These are phyloP conservation scores for Eulemur mongoz DNA, from an alignment of 2,797 vertebrate species.

Conservation along the genomic window DNA sequence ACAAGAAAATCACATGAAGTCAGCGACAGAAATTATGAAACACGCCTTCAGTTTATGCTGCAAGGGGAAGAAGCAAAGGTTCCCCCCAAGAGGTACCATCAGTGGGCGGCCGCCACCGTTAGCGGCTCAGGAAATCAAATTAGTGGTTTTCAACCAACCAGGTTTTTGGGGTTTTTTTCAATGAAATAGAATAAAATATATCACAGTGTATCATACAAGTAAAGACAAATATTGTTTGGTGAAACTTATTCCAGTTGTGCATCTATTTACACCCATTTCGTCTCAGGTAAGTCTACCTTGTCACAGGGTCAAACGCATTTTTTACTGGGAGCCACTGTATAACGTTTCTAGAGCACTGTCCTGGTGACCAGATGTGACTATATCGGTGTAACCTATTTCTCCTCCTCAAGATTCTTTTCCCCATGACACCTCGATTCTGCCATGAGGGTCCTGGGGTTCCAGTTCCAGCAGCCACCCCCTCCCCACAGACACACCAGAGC, in stretches of 20 bases:
- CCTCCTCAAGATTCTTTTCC: neutral
- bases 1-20: neutral
- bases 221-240: neutral
- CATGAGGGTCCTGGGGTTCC: neutral
- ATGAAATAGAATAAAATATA: neutral
- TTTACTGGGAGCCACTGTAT: neutral
- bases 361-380: neutral
- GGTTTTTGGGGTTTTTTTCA: neutral
- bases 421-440: neutral
- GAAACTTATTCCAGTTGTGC: neutral
- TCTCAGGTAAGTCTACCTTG: neutral
- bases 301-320: neutral
- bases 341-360: neutral
- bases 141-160: neutral
- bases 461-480: neutral
- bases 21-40: conserved; percentile 16
- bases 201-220: neutral
- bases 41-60: neutral
- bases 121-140: neutral
- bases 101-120: fast-evolving
- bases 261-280: neutral
- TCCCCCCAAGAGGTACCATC: neutral
- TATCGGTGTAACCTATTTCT: neutral
- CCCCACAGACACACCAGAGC: fast-evolving
- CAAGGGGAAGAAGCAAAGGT: conserved; percentile 28